phyloP scores from a whole-genome alignment of 1,140 invertebrate genomes.

The Acyrthosiphon pisum region DNA sequence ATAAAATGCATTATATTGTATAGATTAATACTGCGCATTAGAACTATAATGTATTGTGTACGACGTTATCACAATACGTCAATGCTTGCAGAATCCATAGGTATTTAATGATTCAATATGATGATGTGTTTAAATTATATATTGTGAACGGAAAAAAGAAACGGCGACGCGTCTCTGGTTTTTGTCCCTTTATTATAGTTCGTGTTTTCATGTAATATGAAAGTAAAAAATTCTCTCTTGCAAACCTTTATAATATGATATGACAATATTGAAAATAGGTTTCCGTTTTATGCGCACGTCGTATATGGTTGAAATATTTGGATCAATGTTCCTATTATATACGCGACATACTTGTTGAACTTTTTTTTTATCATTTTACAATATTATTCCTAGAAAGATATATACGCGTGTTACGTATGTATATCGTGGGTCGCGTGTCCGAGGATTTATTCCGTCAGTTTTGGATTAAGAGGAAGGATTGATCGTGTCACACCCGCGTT shows the following conservation, averaged over 20 bases:
- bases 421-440: not conserved
- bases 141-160: not conserved
- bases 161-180: not conserved
- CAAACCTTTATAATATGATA: not conserved
- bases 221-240: not conserved
- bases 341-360: not conserved
- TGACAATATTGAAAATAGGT: not conserved
- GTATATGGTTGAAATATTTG: not conserved
- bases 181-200: not conserved
- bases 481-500: slow-evolving; percentile 31
- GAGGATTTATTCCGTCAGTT: slow-evolving; percentile 37
- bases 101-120: too few species aligned
- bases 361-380: slow-evolving; percentile 32
- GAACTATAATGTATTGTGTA: not conserved
- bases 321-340: too few species aligned
- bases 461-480: not conserved
- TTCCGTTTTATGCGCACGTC: not conserved
- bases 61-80: too few species aligned
- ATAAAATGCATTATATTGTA: too few species aligned
- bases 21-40: not conserved
- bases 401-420: not conserved
- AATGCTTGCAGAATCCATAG: too few species aligned
- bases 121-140: too few species aligned
- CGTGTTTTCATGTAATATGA: not conserved
- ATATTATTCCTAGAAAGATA: not conserved